phyloP scores from a whole-genome alignment of 2,888 invertebrate genomes.

The Caenorhabditis zanzibari region DNA sequence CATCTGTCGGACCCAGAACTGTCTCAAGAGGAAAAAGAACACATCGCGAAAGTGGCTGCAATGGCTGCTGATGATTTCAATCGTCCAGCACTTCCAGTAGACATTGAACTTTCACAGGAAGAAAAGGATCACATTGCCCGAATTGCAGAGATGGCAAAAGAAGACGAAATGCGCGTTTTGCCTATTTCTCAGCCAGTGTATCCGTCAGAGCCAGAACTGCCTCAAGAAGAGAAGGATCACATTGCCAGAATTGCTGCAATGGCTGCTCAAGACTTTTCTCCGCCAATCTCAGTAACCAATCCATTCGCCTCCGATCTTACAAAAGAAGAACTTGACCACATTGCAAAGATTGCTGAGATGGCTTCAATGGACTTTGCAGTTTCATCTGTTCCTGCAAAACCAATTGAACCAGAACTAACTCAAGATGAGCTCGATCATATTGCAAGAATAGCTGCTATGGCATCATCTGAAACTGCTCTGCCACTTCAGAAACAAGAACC shows the following conservation, averaged over 20 bases:
- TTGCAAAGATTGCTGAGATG: constrained; percentile 49
- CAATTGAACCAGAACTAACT: constrained; percentile 40
- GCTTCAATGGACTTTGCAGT: background rate
- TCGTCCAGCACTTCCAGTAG: background rate
- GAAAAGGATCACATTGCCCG: constrained; percentile 70
- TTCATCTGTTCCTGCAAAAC: background rate
- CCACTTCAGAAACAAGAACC: constrained; percentile 22
- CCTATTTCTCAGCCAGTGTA: background rate
- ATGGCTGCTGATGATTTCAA: constrained; percentile 18
- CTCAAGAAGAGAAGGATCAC: constrained; percentile 72
- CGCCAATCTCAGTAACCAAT: background rate
- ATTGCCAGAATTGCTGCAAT: constrained; percentile 49
- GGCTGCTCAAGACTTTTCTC: constrained; percentile 34
- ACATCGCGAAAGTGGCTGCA: constrained; percentile 47
- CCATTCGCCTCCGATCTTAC: constrained; percentile 38
- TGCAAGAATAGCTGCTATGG: constrained; percentile 49
- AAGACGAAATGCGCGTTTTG: background rate
- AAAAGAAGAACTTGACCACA: constrained; percentile 62
- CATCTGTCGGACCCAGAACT: background rate
- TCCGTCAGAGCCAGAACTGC: constrained; percentile 28
- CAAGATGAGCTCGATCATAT: constrained; percentile 71
- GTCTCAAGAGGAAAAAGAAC: constrained; percentile 67
- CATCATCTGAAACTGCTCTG: constrained; percentile 19
- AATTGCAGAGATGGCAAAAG: constrained; percentile 41
- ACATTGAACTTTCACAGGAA: constrained; percentile 63